A percentile compares a stretch with the other conserved stretches of the same genome.
These are phyloP conservation scores for Rhagium mordax DNA, from an alignment of 2,888 invertebrate species.

Conservation along the genomic window DNA sequence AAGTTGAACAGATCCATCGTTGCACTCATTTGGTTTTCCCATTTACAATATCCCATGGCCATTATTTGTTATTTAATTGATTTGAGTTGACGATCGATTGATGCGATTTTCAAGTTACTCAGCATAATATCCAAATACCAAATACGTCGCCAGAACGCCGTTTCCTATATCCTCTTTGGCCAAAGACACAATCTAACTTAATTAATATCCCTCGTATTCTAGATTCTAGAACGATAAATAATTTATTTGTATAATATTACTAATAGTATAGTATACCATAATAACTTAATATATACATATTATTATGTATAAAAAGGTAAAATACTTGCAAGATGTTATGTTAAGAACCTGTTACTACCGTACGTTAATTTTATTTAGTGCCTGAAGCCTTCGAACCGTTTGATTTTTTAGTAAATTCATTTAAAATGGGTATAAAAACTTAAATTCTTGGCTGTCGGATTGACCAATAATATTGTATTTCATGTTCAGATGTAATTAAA, in stretches of 20 bases:
- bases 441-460: background rate
- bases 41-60: no score
- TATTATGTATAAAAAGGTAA: background rate
- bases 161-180: no score
- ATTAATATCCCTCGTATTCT: background rate
- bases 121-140: no score
- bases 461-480: background rate
- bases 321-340: conserved; percentile 1
- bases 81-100: no score
- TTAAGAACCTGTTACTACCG: background rate
- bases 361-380: background rate
- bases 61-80: no score
- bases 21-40: no score
- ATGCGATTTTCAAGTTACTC: no score
- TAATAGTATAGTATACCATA: background rate
- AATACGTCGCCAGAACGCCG: no score
- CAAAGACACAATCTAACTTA: no score
- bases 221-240: background rate
- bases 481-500: background rate
- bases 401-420: conserved; percentile 8
- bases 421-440: conserved; percentile 7
- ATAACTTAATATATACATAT: background rate
- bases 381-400: conserved; percentile 5
- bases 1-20: no score
- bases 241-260: background rate